Percentiles rank a stretch among this genome's conserved stretches.
phyloP scores from a whole-genome alignment of 1,140 invertebrate species.

The Ceratoteleas bidentatus region DNA sequence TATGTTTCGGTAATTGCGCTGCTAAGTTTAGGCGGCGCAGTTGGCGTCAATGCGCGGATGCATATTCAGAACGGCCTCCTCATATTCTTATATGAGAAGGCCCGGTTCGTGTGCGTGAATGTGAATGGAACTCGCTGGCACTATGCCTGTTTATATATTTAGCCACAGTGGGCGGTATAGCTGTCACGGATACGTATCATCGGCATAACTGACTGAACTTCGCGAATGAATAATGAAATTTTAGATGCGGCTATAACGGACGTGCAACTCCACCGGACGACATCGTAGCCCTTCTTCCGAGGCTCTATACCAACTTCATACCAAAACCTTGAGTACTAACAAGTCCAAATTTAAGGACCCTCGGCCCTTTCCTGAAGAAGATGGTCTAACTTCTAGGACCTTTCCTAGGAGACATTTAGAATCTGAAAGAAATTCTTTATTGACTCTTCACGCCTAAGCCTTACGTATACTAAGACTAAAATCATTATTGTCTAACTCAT shows the following conservation, averaged over 20 bases:
- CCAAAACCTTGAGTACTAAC: no score
- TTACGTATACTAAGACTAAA: no score
- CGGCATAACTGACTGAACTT: slow-evolving; percentile 80
- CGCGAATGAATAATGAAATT: slow-evolving; percentile 80
- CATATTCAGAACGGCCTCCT: slow-evolving; percentile 80
- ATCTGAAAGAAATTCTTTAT: no score
- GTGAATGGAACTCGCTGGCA: slow-evolving; percentile 81
- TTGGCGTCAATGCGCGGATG: slow-evolving; percentile 81
- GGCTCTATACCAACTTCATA: not conserved
- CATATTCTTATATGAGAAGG: slow-evolving; percentile 77
- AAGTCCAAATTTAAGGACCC: no score
- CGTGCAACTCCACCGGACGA: slow-evolving; percentile 25
- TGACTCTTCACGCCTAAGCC: no score
- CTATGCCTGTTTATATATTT: slow-evolving; percentile 82
- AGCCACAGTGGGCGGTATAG: slow-evolving; percentile 81
- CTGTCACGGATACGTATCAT: slow-evolving; percentile 82
- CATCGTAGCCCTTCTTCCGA: slow-evolving; percentile 22
- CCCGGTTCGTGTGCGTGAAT: slow-evolving; percentile 70
- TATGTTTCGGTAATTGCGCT: slow-evolving; percentile 80
- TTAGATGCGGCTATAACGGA: slow-evolving; percentile 70
- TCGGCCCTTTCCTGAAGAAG: no score
- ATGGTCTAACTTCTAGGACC: no score
- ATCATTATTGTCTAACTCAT: no score
- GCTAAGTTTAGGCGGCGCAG: slow-evolving; percentile 80
- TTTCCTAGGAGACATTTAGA: no score